Percentiles rank a stretch among this genome's conserved stretches.
phyloP scores from a whole-genome alignment of 2,888 invertebrate species.

The Caenorhabditis auriculariae region DNA sequence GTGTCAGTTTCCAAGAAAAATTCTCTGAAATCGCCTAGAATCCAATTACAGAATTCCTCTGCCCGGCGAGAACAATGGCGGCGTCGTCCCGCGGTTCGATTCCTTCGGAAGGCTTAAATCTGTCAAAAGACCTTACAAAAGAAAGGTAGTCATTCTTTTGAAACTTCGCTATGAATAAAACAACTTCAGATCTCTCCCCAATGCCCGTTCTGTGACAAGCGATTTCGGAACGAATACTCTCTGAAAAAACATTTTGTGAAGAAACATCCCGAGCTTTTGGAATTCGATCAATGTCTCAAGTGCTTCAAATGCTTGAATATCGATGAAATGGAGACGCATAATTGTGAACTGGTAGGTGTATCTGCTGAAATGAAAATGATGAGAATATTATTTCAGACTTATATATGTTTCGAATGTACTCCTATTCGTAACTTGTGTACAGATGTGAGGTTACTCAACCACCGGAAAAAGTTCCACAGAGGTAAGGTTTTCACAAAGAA shows the following conservation, averaged over 20 bases:
- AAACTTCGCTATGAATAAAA: neutral
- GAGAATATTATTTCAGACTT: conserved; percentile 46
- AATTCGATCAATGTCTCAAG: conserved; percentile 59
- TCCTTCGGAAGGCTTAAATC: conserved; percentile 46
- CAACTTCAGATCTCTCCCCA: conserved; percentile 56
- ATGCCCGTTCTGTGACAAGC: conserved; percentile 64
- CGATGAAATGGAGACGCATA: conserved; percentile 49
- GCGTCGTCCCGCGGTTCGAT: conserved; percentile 56
- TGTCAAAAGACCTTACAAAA: conserved; percentile 53
- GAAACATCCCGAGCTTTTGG: conserved; percentile 53
- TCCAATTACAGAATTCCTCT: conserved; percentile 53
- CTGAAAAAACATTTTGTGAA: conserved; percentile 56
- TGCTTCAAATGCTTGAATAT: conserved; percentile 63
- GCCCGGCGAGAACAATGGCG: conserved; percentile 58
- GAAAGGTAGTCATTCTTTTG: conserved; percentile 37
- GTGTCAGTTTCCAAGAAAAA: no score
- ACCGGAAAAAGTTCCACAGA: conserved; percentile 51
- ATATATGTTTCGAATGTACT: conserved; percentile 61
- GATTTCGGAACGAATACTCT: conserved; percentile 61
- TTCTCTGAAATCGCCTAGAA: neutral
- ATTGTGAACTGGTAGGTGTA: conserved; percentile 55
- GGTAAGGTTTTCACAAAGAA: no score
- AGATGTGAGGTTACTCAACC: conserved; percentile 33
- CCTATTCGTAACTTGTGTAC: conserved; percentile 61
- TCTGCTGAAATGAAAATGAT: no score